Evolutionary conservation across 1,140 invertebrate genomes (phyloP), one percentile per base, ranked within the genome.

Genomic region (Carposina sasakii): DNA sequence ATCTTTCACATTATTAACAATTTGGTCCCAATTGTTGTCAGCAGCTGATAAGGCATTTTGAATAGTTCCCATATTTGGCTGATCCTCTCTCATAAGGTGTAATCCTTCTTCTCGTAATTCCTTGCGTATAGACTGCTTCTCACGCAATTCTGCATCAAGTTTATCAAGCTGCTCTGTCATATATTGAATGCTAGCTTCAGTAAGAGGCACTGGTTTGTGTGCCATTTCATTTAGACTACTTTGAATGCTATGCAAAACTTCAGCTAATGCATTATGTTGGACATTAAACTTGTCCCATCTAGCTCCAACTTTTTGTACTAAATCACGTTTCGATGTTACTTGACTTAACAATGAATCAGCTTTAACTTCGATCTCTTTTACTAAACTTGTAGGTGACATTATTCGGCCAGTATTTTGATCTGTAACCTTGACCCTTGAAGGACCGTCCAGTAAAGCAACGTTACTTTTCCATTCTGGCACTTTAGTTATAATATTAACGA

Each of bases 21-120:
- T 79, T 63, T 91, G 91, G 63, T 95, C 93, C 89, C 92, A 96
- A 48, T 91, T 91, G 21, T 89, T 88, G 57, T 96, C 93, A 26
- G 93, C 88, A 0, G 90, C 88, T 1, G 92, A 88, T 0, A 96
- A 67, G 26, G 90, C 89, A 48, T 92, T 92, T 76, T 96, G 94
- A 47, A 96, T 91, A 2, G 89, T 89, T 2, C 91, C 89, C 71
- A 92, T 91, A 57, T 92, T 92, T 20, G 89, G 88, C 54, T 93
- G 90, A 77, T 96, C 94, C 77, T 93, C 91, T 60, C 92, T 90
- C 87, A 95, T 92, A 26, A 96, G 73, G 41, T 90, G 85, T 15
- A 91, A 85, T 1, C 93, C 94, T 84, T 95, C 90, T 60, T 90
- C 88, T 62, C 85, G 63, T 9, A 86, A 54, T 49, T 85, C 82